Base-by-base conservation (phyloP, 2,113 vertebrate species). In the Callopanchax toddi region DNA sequence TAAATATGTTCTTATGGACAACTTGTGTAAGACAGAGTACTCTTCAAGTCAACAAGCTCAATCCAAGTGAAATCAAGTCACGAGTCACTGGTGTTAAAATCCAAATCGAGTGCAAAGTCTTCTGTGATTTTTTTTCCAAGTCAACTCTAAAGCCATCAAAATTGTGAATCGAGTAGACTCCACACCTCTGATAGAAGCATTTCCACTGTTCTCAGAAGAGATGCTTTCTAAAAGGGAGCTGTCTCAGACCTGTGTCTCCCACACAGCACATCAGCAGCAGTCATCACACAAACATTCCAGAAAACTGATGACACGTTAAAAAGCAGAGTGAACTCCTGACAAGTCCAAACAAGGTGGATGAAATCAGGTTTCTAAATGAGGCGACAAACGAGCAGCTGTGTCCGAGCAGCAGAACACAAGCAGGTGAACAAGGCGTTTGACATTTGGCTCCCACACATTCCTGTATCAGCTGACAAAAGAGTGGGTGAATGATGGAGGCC, bases 351-450 rank as follows among this genome's bases (percentile, higher is more conserved):
- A 22, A 53, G 65, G 29, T 44, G 16, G 23, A 44, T 52, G 6
- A 18, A 34, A 23, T 50, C 21, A 52, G 51, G 62, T 53, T 43
- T 44, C 21, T 57, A 40, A 61, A 49, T 18, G 32, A 42, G 44
- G 45, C 34, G 17, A 53, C 53, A 64, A 56, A 58, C 9, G 23
- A 43, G 21, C 77, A 67, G 64, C 53, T 60, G 64, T 61, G 57
- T 32, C 29, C 64, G 62, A 66, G n/a, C n/a, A n/a, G n/a, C n/a
- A n/a, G n/a, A 76, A 73, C 21, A 53, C 49, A 46, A 82, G 76
- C 87, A 87, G 85, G 83, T 89, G 85, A 86, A 57, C 62, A 58
- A 69, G 78, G 78, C 71, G 79, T 83, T 76, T 88, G 67, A 79
- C 82, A 78, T 77, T 81, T 80, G 82, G 53, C 70, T 82, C 64